These are phyloP conservation scores for Thysanoteuthis rhombus DNA, from an alignment of 2,888 invertebrate genomes.

Conservation along the genomic window DNA sequence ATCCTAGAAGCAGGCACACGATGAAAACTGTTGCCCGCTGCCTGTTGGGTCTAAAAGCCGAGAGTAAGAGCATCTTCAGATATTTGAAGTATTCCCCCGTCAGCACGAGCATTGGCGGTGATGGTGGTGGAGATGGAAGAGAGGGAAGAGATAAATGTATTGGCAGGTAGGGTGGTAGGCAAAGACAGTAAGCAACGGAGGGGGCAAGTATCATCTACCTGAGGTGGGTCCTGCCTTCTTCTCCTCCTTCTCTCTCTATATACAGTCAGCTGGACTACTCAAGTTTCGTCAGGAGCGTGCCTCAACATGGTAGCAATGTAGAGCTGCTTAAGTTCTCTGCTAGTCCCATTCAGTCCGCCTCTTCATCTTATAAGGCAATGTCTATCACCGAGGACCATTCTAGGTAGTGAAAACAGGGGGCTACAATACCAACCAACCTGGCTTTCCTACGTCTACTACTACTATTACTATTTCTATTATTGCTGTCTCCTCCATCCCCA, in stretches of 20 bases:
- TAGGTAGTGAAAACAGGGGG: constrained; percentile 24
- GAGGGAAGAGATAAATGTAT: background rate
- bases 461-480: background rate
- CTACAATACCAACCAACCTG: background rate
- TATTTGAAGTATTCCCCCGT: constrained; percentile 15
- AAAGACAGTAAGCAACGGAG: background rate
- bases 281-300: constrained; percentile 18
- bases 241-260: background rate
- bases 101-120: background rate
- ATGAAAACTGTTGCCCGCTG: constrained; percentile 15
- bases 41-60: background rate
- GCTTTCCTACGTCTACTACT: background rate
- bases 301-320: constrained; percentile 24
- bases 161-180: background rate
- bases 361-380: constrained; percentile 33
- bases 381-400: constrained; percentile 24
- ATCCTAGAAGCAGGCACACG: constrained; percentile 12
- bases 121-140: background rate
- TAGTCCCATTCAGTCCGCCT: constrained; percentile 21
- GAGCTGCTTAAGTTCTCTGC: background rate
- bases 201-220: background rate
- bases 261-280: constrained; percentile 14
- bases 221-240: background rate
- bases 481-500: background rate
- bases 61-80: background rate